Conservation (phyloP, 2,888 invertebrate genomes). For the Sarcophaga variegata region DNA sequence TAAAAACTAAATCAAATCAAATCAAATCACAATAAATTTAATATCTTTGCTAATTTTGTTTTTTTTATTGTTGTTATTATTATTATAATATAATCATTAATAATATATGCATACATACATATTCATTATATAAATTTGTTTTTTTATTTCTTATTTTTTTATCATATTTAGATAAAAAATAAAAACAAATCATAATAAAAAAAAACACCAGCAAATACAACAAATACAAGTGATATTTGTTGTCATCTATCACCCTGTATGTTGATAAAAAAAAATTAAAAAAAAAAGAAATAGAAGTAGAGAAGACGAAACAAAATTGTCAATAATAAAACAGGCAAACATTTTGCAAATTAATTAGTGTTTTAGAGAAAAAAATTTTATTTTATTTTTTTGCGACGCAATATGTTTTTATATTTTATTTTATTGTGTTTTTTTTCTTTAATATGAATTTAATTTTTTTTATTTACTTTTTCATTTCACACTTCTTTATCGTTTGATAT, state of each 20-base stretch:
- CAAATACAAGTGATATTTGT: not conserved
- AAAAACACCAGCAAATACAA: not conserved
- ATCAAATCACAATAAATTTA: too few relatives aligned
- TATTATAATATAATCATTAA: too few relatives aligned
- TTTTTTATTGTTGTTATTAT: too few relatives aligned
- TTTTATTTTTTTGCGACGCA: constrained; percentile 59
- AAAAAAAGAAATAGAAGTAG: not conserved
- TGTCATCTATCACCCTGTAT: not conserved
- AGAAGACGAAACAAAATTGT: not conserved
- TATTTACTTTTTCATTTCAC: constrained; percentile 29
- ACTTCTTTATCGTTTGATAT: constrained; percentile 9
- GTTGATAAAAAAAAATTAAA: constrained; percentile 1
- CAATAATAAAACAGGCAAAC: constrained; percentile 52
- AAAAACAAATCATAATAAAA: not conserved
- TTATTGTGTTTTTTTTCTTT: not conserved
- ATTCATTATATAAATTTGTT: too few relatives aligned
- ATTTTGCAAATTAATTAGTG: constrained; percentile 43
- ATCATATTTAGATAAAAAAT: not conserved
- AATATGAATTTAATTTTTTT: not conserved
- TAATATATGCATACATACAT: too few relatives aligned
- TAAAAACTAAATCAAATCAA: too few relatives aligned
- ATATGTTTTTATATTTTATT: constrained; percentile 19
- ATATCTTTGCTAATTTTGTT: too few relatives aligned
- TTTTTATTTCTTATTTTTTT: constrained; percentile 15
- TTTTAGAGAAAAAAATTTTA: constrained; percentile 9